Evolutionary conservation across 53 echinoderm and acorn worm species (phyloP), one percentile per base, ranked within the genome.

Genomic region (Arbacia lixula): DNA sequence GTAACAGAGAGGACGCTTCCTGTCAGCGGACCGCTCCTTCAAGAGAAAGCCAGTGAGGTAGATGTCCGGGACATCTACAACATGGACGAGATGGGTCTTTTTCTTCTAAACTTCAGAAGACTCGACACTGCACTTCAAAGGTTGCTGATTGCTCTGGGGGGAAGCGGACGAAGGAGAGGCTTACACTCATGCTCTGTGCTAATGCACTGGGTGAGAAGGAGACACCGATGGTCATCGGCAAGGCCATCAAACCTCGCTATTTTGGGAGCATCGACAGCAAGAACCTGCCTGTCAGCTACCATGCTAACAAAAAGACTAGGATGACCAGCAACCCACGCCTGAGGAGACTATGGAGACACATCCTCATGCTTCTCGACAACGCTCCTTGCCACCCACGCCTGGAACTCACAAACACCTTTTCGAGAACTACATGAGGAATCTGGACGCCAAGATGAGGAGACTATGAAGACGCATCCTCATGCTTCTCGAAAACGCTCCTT

Each of bases 311-410:
- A 22, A 83, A 88, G 34, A 72, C 83, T 2, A 81, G 87, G 87
- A 83, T 88, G 88, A 53, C 72, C 37, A 60, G 86, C 38, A 68
- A 84, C 27, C n/a, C n/a, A n/a, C n/a, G n/a, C n/a, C n/a, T n/a
- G n/a, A n/a, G n/a, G n/a, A n/a, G n/a, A n/a, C n/a, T n/a, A n/a
- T n/a, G n/a, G n/a, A n/a, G n/a, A n/a, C n/a, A n/a, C n/a, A n/a
- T n/a, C n/a, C n/a, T n/a, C n/a, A n/a, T n/a, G n/a, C n/a, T n/a
- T n/a, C n/a, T n/a, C n/a, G n/a, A n/a, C n/a, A n/a, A n/a, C n/a
- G n/a, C n/a, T n/a, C n/a, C n/a, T n/a, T n/a, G n/a, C n/a, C n/a
- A n/a, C n/a, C n/a, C n/a, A n/a, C n/a, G n/a, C n/a, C n/a, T n/a
- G n/a, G n/a, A n/a, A n/a, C n/a, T n/a, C n/a, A n/a, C n/a, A n/a